Conservation (phyloP, 1,140 invertebrate species). For the Physella acuta region DNA sequence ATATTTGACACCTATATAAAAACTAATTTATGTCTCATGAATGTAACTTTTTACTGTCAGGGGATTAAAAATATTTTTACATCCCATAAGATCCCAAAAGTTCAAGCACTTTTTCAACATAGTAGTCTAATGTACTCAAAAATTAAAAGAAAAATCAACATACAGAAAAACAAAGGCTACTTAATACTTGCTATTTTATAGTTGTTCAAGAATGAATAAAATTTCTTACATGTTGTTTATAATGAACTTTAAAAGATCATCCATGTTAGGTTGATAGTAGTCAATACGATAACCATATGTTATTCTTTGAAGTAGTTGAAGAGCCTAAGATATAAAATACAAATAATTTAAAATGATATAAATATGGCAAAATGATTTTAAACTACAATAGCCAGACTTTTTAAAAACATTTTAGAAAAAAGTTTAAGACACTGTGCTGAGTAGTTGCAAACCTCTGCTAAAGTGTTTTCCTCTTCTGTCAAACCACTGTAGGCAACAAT, state of each 20-base stretch:
- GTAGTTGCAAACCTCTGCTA: slow-evolving; percentile 8
- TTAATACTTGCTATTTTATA: background rate
- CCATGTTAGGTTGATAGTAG: slow-evolving; percentile 46
- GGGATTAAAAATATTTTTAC: background rate
- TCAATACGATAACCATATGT: slow-evolving; percentile 51
- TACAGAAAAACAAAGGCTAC: background rate
- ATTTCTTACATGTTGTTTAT: slow-evolving; percentile 49
- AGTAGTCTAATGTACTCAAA: background rate
- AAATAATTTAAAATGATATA: no score
- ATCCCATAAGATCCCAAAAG: background rate
- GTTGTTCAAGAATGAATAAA: background rate
- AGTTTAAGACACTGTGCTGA: no score
- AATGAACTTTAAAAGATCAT: slow-evolving; percentile 48
- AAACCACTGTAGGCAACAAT: slow-evolving; percentile 10
- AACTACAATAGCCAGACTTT: no score
- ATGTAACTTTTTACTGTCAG: no score
- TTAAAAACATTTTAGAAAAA: no score
- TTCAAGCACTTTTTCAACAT: background rate
- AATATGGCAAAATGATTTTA: no score
- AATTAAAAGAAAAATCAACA: background rate
- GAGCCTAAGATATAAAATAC: no score
- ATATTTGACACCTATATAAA: no score
- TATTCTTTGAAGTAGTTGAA: slow-evolving; percentile 47
- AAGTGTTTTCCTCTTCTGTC: background rate
- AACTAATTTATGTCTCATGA: no score